Evolutionary conservation across 1,140 invertebrate species (phyloP).

Genomic region (Sycophila sp.): DNA sequence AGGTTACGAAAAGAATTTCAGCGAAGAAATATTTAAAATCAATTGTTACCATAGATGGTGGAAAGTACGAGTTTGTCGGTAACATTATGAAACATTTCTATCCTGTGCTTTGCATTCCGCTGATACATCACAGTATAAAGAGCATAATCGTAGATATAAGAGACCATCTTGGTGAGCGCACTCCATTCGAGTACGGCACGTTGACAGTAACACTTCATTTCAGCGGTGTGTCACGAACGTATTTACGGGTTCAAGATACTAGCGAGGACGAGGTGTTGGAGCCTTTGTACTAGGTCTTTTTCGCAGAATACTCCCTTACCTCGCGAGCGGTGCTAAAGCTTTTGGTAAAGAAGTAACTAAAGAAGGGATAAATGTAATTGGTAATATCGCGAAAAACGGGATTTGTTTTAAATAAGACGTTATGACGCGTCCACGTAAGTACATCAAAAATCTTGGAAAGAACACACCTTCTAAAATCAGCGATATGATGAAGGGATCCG

Average conservation of each 20-base stretch:
- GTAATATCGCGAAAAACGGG: too few relatives aligned
- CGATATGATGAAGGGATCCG: too few relatives aligned
- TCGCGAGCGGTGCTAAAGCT: background rate
- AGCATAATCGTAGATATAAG: slow-evolving; percentile 41
- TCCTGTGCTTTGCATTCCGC: slow-evolving; percentile 13
- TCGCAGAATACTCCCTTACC: background rate
- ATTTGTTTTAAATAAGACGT: too few relatives aligned
- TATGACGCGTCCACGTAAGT: too few relatives aligned
- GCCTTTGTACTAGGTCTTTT: background rate
- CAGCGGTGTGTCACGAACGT: slow-evolving; percentile 17
- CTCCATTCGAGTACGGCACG: slow-evolving; percentile 43
- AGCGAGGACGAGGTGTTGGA: background rate
- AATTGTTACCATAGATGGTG: slow-evolving; percentile 9
- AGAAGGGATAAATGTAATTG: background rate
- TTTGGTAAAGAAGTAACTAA: background rate
- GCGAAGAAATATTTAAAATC: background rate
- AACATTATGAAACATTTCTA: slow-evolving; percentile 30
- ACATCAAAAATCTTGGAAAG: too few relatives aligned
- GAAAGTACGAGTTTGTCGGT: slow-evolving; percentile 26
- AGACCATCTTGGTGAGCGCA: slow-evolving; percentile 16
- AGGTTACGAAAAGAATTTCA: slow-evolving; percentile 26
- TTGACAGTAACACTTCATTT: slow-evolving; percentile 43
- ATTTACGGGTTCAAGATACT: slow-evolving; percentile 26
- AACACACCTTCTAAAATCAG: too few relatives aligned
- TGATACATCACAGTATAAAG: slow-evolving; percentile 30